These are phyloP conservation scores for Gymnoscopelus braueri DNA, from an alignment of 2,797 vertebrate species.

Conservation along the genomic window DNA sequence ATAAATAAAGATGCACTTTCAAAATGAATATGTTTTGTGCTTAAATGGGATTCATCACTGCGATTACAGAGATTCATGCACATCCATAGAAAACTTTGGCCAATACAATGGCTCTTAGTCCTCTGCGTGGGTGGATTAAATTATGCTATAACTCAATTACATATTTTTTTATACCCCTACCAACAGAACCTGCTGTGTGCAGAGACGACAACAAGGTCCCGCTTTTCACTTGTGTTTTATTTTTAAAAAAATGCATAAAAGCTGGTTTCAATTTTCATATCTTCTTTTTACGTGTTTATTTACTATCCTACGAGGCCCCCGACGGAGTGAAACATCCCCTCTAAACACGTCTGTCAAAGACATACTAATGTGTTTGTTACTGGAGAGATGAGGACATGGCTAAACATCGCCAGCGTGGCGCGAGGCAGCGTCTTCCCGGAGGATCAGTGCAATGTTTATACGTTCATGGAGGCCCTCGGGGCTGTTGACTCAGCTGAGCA, in stretches of 20 bases:
- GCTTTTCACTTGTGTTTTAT: conserved; percentile 3
- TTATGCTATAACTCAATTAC: background rate
- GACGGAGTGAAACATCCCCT: conserved; percentile 30
- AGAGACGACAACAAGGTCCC: background rate
- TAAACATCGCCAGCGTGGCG: conserved; percentile 53
- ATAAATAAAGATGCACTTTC: too few relatives aligned
- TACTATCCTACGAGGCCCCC: conserved; percentile 25
- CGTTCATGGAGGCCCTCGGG: conserved; percentile 36
- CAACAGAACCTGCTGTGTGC: background rate
- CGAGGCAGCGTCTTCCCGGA: conserved; percentile 56
- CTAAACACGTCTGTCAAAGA: conserved; percentile 56
- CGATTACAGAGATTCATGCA: too few relatives aligned
- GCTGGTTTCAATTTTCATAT: conserved; percentile 18
- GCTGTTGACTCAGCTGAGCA: conserved; percentile 76
- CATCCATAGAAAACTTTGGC: too few relatives aligned
- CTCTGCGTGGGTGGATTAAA: background rate
- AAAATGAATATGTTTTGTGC: too few relatives aligned
- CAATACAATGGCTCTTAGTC: background rate
- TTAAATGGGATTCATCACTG: too few relatives aligned
- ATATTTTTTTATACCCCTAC: background rate
- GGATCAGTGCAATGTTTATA: conserved; percentile 51
- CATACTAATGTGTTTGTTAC: conserved; percentile 64
- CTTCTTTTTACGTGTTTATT: conserved; percentile 48
- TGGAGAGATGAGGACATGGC: conserved; percentile 59
- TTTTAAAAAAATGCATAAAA: background rate